Base-by-base conservation (phyloP, 2,888 invertebrate species). In the Panorpa germanica region DNA sequence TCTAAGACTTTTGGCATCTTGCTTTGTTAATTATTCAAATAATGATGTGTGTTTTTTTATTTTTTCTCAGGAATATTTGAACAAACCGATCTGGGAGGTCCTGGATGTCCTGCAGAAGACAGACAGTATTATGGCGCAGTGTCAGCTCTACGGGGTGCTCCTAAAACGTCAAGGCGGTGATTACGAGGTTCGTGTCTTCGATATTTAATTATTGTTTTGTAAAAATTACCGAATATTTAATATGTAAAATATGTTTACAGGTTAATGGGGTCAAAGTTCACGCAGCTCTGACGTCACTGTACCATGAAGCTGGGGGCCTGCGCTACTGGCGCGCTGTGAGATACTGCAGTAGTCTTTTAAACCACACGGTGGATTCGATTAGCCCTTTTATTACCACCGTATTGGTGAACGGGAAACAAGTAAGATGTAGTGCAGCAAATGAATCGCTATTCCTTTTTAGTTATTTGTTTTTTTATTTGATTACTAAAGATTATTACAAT, bases 381-480 rank as follows among this genome's bases (percentile, higher is more conserved):
- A 93, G 93, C 54, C 98, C 98, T 4, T 93, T 91, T 48, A 91
- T 98, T 44, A 98, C 98, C 23, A 86, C 90, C 21, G 85, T 98
- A 39, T 65, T 98, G 27, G 98, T 98, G 23, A 83, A 91, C 54
- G 96, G 96, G 37, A 98, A 96, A 55, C 93, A 95, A 69, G 86
- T 85, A 44, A 41, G 36, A 25, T 13, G 22, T 33, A 29, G 30
- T 19, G 16, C 29, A 29, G 12, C 16, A 13, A 28, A 15, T 4
- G 18, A 22, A 9, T 12, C 8, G 3, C 25, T 16, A 16, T 27
- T 23, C 22, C 32, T 25, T 6, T 11, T 29, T 12, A 14, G 10
- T 16, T 14, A n/a, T 5, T 24, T n/a, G 15, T 19, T 30, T 15
- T 24, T 35, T 29, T 8, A 16, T 5, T 19, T 23, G 20, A 11